Evolutionary conservation across 2,113 vertebrate genomes (phyloP).

Genomic region (Nannospalax galili): DNA sequence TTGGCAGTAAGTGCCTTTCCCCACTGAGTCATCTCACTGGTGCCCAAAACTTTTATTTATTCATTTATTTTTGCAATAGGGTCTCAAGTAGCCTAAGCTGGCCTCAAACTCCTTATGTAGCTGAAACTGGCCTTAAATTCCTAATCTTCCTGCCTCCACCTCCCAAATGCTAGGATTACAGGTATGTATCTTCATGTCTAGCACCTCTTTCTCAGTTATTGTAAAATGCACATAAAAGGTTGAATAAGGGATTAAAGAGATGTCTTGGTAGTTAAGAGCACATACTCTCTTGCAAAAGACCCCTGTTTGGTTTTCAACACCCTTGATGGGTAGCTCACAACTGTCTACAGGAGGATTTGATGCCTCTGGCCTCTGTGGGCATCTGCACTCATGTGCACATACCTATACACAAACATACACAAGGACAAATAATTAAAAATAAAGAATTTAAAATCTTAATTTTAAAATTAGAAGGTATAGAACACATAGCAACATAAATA

Average conservation of each 20-base stretch:
- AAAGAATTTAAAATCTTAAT: too few relatives aligned
- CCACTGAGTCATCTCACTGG: too few relatives aligned
- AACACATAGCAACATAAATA: too few relatives aligned
- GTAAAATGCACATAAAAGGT: not conserved
- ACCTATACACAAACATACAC: not conserved
- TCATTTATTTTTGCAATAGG: not conserved
- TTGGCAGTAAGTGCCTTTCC: too few relatives aligned
- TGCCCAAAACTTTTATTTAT: not conserved
- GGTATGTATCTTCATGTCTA: not conserved
- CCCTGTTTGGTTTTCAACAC: not conserved
- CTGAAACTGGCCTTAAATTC: not conserved
- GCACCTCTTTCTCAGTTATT: not conserved
- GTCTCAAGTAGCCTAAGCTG: not conserved
- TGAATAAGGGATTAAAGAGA: not conserved
- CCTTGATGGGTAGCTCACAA: not conserved
- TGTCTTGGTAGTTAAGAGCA: too few relatives aligned
- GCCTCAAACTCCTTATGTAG: not conserved
- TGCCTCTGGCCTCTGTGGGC: not conserved
- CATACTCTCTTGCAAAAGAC: not conserved
- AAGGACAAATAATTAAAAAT: not conserved
- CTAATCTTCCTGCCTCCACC: not conserved
- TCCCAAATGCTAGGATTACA: not conserved
- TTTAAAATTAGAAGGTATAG: too few relatives aligned
- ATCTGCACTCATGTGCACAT: accelerated
- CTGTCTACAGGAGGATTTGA: not conserved